Conservation (phyloP, 1,140 invertebrate species). For the Nasonia longicornis region DNA sequence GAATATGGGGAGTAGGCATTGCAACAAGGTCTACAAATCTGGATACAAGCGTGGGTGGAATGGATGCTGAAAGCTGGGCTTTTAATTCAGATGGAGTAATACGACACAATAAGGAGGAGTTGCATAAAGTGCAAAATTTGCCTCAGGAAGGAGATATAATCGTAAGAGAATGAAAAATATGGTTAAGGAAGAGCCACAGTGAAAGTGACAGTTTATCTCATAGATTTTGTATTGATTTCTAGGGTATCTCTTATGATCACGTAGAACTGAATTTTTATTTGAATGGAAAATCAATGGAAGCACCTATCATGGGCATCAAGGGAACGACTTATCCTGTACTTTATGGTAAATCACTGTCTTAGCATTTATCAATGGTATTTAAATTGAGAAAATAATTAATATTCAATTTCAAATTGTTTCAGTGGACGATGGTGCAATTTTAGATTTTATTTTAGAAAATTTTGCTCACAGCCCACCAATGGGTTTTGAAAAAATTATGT, state of each 20-base stretch:
- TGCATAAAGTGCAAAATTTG: constrained; percentile 78
- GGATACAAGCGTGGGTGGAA: constrained; percentile 83
- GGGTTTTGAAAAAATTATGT: constrained; percentile 96
- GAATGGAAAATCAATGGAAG: constrained; percentile 90
- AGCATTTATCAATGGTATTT: constrained; percentile 49
- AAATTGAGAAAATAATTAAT: constrained; percentile 30
- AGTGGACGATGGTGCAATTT: constrained; percentile 97
- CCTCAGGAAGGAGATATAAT: constrained; percentile 95
- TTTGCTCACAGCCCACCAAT: constrained; percentile 87
- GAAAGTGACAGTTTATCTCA: constrained; percentile 19
- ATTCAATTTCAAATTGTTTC: constrained; percentile 65
- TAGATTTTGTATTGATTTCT: constrained; percentile 58
- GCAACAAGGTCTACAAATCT: constrained; percentile 90
- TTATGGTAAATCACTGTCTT: constrained; percentile 89
- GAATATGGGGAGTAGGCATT: constrained; percentile 94
- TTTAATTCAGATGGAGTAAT: constrained; percentile 90
- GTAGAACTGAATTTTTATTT: constrained; percentile 96
- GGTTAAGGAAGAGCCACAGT: constrained; percentile 16
- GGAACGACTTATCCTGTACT: constrained; percentile 93
- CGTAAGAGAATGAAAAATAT: constrained; percentile 68
- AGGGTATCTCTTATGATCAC: constrained; percentile 95
- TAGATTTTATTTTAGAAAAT: constrained; percentile 93
- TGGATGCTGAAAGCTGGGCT: constrained; percentile 93
- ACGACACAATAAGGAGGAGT: constrained; percentile 84
- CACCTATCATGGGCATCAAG: constrained; percentile 88